Base-by-base conservation (phyloP, 1,140 invertebrate genomes). In the Aphidius ervi region DNA sequence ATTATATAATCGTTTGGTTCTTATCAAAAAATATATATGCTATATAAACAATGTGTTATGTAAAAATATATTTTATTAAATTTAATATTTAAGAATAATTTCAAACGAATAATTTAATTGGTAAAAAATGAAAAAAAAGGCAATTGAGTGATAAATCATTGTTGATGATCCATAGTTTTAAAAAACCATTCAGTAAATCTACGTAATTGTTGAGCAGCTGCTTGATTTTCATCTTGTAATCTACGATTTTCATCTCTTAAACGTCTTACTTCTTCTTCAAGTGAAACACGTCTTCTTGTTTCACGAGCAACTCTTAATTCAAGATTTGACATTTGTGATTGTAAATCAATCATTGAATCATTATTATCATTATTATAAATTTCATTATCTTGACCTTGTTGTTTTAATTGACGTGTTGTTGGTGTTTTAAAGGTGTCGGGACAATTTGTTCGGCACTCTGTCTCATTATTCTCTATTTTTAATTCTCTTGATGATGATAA, bases 181-280 rank as follows among this genome's bases (percentile, higher is more conserved):
- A 94, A 93, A 68, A 95, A 94, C 93, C 94, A 97, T 74, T 96
- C 93, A 7, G 93, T 95, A 75, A 95, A 95, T 66, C 90, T 88
- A 23, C 92, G 84, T 8, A 97, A 83, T 71, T 96, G 93, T 67
- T 92, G 89, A 8, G 92, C 91, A 31, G 93, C 93, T 40, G 89
- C 88, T 61, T 93, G 89, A 16, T 90, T 93, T 74, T 95, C 93
- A 64, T 95, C 92, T 67, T 94, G 90, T 9, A 95, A 78, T 45
- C 92, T 85, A 7, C 87, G 84, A 77, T 97, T 97, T 71, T 95
- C 92, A 49, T 92, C 87, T 43, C 89, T 82, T 50, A 97, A 78
- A 49, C 90, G 83, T 57, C 88, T 84, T 4, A 93, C 89, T 76
- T 89, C 86, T 62, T 88, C 85, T 78, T 89, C 85, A 60, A 90